Evolutionary conservation across 2,797 vertebrate genomes (phyloP).

Genomic region (Alcedo quadribrachys): DNA sequence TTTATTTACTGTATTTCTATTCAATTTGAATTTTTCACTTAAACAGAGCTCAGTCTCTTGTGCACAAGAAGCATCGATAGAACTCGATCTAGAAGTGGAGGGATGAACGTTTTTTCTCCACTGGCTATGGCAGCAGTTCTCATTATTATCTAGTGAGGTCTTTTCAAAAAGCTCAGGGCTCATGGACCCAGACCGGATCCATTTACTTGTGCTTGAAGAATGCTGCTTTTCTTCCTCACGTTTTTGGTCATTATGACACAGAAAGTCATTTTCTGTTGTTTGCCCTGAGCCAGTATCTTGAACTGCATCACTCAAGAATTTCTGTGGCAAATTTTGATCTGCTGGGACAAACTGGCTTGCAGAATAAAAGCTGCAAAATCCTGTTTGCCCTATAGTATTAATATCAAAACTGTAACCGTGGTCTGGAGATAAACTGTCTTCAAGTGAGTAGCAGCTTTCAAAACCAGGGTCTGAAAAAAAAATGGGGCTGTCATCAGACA

Average conservation of each 20-base stretch:
- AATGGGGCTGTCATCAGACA: slow-evolving; percentile 83
- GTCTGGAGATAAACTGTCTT: slow-evolving; percentile 95
- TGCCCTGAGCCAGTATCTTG: slow-evolving; percentile 86
- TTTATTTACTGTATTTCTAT: slow-evolving; percentile 79
- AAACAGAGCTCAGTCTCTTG: slow-evolving; percentile 71
- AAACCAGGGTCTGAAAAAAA: slow-evolving; percentile 90
- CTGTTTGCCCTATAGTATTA: slow-evolving; percentile 90
- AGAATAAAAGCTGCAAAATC: slow-evolving; percentile 94
- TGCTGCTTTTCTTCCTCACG: slow-evolving; percentile 74
- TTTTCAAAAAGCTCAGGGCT: slow-evolving; percentile 91
- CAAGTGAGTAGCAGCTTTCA: slow-evolving; percentile 93
- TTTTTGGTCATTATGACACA: slow-evolving; percentile 75
- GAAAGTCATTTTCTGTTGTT: slow-evolving; percentile 73
- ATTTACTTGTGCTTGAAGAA: slow-evolving; percentile 73
- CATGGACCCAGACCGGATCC: slow-evolving; percentile 74
- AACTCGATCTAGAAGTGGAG: slow-evolving; percentile 75
- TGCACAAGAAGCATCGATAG: slow-evolving; percentile 78
- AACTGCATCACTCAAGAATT: slow-evolving; percentile 93
- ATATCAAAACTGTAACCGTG: slow-evolving; percentile 97
- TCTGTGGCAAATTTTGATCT: slow-evolving; percentile 93
- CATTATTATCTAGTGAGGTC: slow-evolving; percentile 76
- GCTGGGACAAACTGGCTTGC: slow-evolving; percentile 94
- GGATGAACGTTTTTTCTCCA: slow-evolving; percentile 77
- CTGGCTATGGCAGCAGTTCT: slow-evolving; percentile 73
- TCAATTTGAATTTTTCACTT: slow-evolving; percentile 77